Base-by-base conservation (phyloP, 2,888 invertebrate species). In the Apotomis turbidana region DNA sequence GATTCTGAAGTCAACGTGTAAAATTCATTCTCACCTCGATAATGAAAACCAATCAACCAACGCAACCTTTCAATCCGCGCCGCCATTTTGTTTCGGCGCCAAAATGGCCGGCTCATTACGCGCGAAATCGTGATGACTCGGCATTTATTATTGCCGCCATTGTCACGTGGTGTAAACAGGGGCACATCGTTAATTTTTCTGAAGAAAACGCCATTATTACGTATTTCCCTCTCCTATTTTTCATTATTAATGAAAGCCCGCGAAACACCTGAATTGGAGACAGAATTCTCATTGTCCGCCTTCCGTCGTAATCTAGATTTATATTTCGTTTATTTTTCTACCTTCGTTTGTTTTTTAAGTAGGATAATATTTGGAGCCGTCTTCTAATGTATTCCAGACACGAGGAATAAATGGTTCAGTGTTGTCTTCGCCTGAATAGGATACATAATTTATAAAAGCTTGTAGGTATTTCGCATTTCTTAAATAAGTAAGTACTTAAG, bases 101-200 rank as follows among this genome's bases (percentile, higher is more conserved):
- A 68, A 68, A 72, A 72, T 72, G 68, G 72, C 62, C 52, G 63
- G 52, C 72, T 72, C 72, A 68, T 72, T 72, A 68, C 67, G 63
- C 15, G 49, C 66, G 44, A 51, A 60, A 71, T 12, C 52, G 58
- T 54, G 51, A 68, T 66, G 63, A 73, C 54, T 62, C 13, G 52
- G 62, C 62, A 72, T 72, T 72, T 68, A 68, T 68, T 72, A 63
- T 68, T 62, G 57, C 60, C 44, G 13, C 62, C 58, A 46, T 63
- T 72, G 58, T 62, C 62, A 58, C 71, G 36, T 71, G 60, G 49
- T 54, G 59, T 49, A 67, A 71, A 71, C 61, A 66, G 71, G 66
- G 69, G 54, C 27, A 55, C 62, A 41, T 63, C 72, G 38, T 63
- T 68, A 68, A 72, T 72, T 59, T 68, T 72, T 72, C 63, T 54